Percentiles rank a stretch among this genome's conserved stretches.
phyloP scores from a whole-genome alignment of 1,140 invertebrate species.

The Pantala flavescens region DNA sequence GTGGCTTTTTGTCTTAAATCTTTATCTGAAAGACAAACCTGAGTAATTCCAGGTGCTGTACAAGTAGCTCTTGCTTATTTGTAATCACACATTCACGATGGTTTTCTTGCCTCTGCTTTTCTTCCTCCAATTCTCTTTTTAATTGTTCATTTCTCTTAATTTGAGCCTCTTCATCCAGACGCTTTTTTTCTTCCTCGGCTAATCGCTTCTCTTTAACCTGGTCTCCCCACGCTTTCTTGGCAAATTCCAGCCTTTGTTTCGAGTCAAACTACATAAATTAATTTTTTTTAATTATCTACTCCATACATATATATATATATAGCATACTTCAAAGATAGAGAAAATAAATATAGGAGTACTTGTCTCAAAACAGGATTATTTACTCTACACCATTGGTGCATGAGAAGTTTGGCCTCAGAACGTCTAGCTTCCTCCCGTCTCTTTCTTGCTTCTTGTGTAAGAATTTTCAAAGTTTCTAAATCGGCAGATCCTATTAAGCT shows the following conservation, averaged over 20 bases:
- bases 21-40: too few relatives aligned
- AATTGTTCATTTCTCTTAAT: too few relatives aligned
- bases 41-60: not conserved
- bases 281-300: not conserved
- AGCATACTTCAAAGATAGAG: not conserved
- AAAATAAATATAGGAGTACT: not conserved
- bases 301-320: not conserved
- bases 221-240: not conserved
- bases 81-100: not conserved
- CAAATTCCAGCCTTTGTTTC: not conserved
- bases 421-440: not conserved
- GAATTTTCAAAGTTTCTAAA: not conserved
- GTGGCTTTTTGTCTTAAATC: too few relatives aligned
- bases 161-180: not conserved
- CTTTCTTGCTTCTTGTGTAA: not conserved
- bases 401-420: not conserved
- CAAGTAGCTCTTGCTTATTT: not conserved
- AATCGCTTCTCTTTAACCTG: not conserved
- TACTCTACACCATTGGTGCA: not conserved
- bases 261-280: not conserved
- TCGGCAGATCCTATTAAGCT: not conserved
- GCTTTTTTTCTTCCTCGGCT: not conserved
- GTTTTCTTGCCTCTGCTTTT: not conserved
- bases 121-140: not conserved
- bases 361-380: not conserved